phyloP scores from a whole-genome alignment of 2,797 vertebrate genomes.

The Lagorchestes hirsutus region DNA sequence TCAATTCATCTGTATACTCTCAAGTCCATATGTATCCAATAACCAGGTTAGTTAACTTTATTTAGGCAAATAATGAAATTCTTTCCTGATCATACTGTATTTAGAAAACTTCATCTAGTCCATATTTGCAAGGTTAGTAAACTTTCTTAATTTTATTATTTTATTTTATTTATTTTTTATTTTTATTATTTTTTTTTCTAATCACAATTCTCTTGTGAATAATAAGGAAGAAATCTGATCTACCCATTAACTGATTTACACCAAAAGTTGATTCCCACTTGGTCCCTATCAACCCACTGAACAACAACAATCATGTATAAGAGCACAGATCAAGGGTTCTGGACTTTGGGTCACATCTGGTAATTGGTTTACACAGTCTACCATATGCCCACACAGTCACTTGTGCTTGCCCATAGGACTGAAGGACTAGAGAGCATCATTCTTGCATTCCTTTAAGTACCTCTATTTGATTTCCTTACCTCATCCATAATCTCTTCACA shows the following conservation, averaged over 20 bases:
- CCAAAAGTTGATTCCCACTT: background rate
- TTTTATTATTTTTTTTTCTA: no score
- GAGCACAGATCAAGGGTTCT: background rate
- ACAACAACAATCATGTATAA: no score
- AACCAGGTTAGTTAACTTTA: background rate
- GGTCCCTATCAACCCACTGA: no score
- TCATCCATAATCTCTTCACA: no score
- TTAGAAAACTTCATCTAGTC: background rate
- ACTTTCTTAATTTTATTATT: background rate
- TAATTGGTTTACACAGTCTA: background rate
- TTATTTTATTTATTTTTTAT: no score
- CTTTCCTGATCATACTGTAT: background rate
- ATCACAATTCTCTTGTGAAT: background rate
- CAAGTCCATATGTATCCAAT: background rate
- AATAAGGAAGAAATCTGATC: background rate
- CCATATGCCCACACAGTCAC: background rate
- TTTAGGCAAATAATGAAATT: background rate
- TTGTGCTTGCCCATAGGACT: background rate
- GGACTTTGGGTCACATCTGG: background rate
- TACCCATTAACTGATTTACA: no score
- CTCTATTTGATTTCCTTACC: no score
- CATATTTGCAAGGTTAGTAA: background rate
- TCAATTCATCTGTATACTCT: background rate
- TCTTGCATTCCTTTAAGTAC: no score
- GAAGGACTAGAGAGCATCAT: background rate